Evolutionary conservation across 2,888 invertebrate genomes (phyloP).

Genomic region (Cyclophora punctaria): DNA sequence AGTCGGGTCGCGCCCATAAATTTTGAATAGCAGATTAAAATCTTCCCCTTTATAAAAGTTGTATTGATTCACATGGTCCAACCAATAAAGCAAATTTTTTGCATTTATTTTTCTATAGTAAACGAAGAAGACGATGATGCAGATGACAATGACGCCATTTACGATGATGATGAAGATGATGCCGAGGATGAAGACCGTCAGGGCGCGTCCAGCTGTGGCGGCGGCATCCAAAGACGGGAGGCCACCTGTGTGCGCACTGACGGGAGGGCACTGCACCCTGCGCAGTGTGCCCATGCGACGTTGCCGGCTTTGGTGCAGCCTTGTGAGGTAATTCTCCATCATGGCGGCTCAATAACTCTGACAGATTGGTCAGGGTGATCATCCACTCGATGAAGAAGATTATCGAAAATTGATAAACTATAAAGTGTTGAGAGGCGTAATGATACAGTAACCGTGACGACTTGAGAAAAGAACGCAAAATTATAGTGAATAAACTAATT

Average conservation of each 20-base stretch:
- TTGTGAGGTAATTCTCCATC: conserved; percentile 48
- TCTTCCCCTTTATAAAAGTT: too few relatives aligned
- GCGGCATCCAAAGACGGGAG: conserved; percentile 74
- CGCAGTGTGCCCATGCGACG: conserved; percentile 66
- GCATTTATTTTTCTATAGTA: conserved; percentile 9
- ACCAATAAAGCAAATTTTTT: too few relatives aligned
- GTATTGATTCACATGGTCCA: too few relatives aligned
- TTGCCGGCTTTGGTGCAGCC: conserved; percentile 73
- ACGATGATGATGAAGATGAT: conserved; percentile 54
- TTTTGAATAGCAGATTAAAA: too few relatives aligned
- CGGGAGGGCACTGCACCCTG: conserved; percentile 59
- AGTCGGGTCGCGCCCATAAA: too few relatives aligned
- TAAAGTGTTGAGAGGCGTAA: too few relatives aligned
- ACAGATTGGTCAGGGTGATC: too few relatives aligned
- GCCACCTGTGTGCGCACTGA: conserved; percentile 72
- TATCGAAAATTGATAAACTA: not conserved
- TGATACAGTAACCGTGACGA: too few relatives aligned
- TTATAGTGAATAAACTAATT: too few relatives aligned
- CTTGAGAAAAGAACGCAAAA: too few relatives aligned
- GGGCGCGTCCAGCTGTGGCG: conserved; percentile 62
- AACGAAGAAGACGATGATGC: conserved; percentile 52
- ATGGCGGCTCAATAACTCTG: not conserved
- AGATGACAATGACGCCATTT: conserved; percentile 52
- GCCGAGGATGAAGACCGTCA: conserved; percentile 32
- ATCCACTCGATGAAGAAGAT: too few relatives aligned